Base-by-base conservation (phyloP, 2,888 invertebrate genomes). In the Steromphala cineraria region DNA sequence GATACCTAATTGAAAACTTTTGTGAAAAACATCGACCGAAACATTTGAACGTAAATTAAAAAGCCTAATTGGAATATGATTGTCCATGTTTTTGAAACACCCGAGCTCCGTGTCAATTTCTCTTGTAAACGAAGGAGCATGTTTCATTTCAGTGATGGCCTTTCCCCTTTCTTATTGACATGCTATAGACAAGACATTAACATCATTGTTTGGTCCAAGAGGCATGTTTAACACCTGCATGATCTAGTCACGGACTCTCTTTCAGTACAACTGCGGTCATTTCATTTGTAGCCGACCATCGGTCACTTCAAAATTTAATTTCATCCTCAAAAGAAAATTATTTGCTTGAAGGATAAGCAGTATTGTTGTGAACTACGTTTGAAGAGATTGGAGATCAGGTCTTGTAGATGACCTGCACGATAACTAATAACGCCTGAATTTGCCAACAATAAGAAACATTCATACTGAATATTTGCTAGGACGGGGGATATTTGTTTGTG, bases 281-380 rank as follows among this genome's bases (percentile, higher is more conserved):
- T 71, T 40, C 40, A 36, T 40, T n/a, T 40, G n/a, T 28, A n/a
- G 19, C 17, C 71, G 71, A 36, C 71, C 71, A 71, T 28, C 36
- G 71, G 71, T 71, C 71, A 71, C 71, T 71, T 71, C 19, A 36
- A 71, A 31, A 71, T 71, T 71, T 71, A 71, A 71, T 71, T 71
- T 71, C 28, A 31, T 71, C 19, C 71, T 31, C 71, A 36, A 71
- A 71, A 71, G 71, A 71, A 71, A 71, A 46, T 31, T 71, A 36
- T 71, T 71, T 71, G 71, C 71, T 19, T 36, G 40, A 40, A 17
- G 19, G 71, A 71, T 71, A 40, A 71, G 71, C 36, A 0, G 17
- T 71, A 71, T 71, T 71, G 71, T 71, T 19, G 36, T 10, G 36
- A 28, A 17, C 40, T 40, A 15, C 31, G 28, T 40, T 71, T 40